Base-by-base conservation (phyloP, 1,140 invertebrate species). In the Cotesia vestalis region DNA sequence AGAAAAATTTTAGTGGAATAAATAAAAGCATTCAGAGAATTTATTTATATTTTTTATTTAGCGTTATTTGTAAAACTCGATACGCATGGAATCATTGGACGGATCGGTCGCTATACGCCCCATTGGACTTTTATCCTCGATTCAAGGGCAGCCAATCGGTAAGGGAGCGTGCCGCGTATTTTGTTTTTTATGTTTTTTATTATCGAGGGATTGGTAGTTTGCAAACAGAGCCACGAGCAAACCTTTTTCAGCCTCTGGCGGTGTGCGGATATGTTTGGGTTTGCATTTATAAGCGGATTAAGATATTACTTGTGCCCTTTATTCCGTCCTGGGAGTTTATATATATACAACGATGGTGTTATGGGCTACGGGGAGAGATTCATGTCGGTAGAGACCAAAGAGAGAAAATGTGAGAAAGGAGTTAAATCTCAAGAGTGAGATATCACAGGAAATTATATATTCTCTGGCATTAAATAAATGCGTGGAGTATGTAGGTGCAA, bases 251-350 rank as follows among this genome's bases (percentile, higher is more conserved):
- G 70, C 66, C 70, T 20, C 20, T 46, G 27, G 40, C 51, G 35
- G 27, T 14, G 14, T 53, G 64, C 53, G 62, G 63, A 72, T 67
- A 67, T 63, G 63, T 66, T 72, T 66, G 36, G 53, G 70, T 66
- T 72, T 72, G 52, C 70, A 72, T 72, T 64, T 63, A 53, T 76
- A 79, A 81, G 78, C 77, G 79, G 80, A 79, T 81, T 79, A 79
- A 78, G 75, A 78, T 78, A 78, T 80, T 81, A 74, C 68, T 75
- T 40, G 64, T 68, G 51, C 69, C 71, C 68, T 68, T 46, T 46
- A 46, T 46, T 6, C 40, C 51, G 59, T 70, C 34, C 11, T n/a
- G 34, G 34, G 36, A 36, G 34, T 20, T 11, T 4, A 27, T 27
- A 27, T 27, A 17, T n/a, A 17, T 20, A 61, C 11, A 61, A 4